A percentile compares a stretch with the other conserved stretches of the same genome.
These are phyloP conservation scores for Creontiades dilutus DNA, from an alignment of 2,888 invertebrate species.

Conservation along the genomic window DNA sequence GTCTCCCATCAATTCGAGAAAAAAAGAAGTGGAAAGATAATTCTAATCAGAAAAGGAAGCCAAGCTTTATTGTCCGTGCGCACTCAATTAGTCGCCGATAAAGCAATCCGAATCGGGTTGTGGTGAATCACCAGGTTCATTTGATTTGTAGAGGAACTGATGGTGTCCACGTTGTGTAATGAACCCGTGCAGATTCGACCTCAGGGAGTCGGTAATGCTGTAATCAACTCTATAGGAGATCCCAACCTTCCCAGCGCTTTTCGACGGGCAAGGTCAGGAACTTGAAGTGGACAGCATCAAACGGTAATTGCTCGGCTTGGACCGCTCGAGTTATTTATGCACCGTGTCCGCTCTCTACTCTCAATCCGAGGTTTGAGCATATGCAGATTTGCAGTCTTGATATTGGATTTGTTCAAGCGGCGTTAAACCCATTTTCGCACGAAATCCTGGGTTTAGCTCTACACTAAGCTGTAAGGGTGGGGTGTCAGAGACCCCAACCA, in stretches of 20 bases:
- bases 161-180: not conserved
- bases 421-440: too few relatives aligned
- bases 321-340: not conserved
- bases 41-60: not conserved
- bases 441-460: too few relatives aligned
- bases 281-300: not conserved
- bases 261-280: not conserved
- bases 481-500: too few relatives aligned
- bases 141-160: not conserved
- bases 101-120: not conserved
- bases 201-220: not conserved
- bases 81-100: slow-evolving; percentile 2
- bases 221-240: not conserved
- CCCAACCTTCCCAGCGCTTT: slow-evolving; percentile 19
- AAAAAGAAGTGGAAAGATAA: not conserved
- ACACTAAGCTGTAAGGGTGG: too few relatives aligned
- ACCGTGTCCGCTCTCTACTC: not conserved
- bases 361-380: too few relatives aligned
- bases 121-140: slow-evolving; percentile 25
- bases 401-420: too few relatives aligned
- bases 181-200: not conserved
- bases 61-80: not conserved
- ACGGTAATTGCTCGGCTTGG: not conserved
- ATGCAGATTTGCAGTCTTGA: too few relatives aligned
- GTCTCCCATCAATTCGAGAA: slow-evolving; percentile 1